Base-by-base conservation (phyloP, 92 coral and sea anemone genomes). In the Desmophyllum pertusum region DNA sequence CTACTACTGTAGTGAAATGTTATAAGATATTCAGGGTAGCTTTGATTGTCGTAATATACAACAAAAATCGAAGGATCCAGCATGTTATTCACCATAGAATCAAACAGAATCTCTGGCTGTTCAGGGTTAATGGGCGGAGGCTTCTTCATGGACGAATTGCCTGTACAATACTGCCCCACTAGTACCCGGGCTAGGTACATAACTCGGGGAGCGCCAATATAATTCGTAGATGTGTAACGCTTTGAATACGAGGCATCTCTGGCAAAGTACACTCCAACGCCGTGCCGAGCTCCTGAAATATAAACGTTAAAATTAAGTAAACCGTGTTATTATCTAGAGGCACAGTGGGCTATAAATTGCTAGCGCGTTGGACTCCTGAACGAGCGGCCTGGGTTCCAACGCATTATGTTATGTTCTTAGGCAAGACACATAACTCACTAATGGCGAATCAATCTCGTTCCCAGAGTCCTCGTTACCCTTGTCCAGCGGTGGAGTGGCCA, bases 251-350 rank as follows among this genome's bases (percentile, higher is more conserved):
- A 51, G 4, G 57, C 57, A 51, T 51, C 21, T 19, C 57, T 51
- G 18, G 57, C 57, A 13, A 51, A 51, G 57, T 51, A 51, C 23
- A 51, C 57, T 51, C 57, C 57, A 40, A 70, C 62, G 6, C 89
- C 89, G 35, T 53, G 78, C 19, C 18, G 0, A 51, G 21, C 5
- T 51, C 57, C 57, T 51, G n/a, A 51, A 51, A 18, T 18, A 51
- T 51, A 51, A 19, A 51, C 25, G 57, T 51, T 15, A 51, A 13
- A 11, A 50, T 3, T 6, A 46, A 5, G 5, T 46, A 1, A 4
- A 5, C 52, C 1, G 14, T 46, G 50, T 45, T 45, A 45, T 45
- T 45, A 8, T 8, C n/a, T n/a, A n/a, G n/a, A n/a, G n/a, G n/a
- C n/a, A n/a, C n/a, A n/a, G n/a, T n/a, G n/a, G 3, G 88, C n/a